Conservation (phyloP, 1,140 invertebrate genomes). For the Bombyx mori region ASM3026992v2 NC_085110.1:11615001-11615500, state of each 20-base stretch:
- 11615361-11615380: conserved; percentile 30
- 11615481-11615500: background rate
- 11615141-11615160: no score
- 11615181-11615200: no score
- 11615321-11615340: conserved; percentile 56
- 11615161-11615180: no score
- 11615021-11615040: no score
- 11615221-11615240: conserved; percentile 62
- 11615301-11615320: conserved; percentile 64
- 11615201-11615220: conserved; percentile 29
- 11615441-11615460: background rate
- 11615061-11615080: no score
- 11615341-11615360: conserved; percentile 64
- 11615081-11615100: no score
- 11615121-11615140: no score
- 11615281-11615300: conserved; percentile 49
- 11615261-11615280: conserved; percentile 55
- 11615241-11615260: conserved; percentile 51
- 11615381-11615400: conserved; percentile 34
- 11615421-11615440: background rate
- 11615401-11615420: background rate
- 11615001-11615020: no score
- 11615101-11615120: no score
- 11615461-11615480: background rate
- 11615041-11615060: no score